Evolutionary conservation across 2,113 vertebrate species (phyloP), one percentile per base, ranked within the genome.

Genomic region (Cyprinodon variegatus): DNA sequence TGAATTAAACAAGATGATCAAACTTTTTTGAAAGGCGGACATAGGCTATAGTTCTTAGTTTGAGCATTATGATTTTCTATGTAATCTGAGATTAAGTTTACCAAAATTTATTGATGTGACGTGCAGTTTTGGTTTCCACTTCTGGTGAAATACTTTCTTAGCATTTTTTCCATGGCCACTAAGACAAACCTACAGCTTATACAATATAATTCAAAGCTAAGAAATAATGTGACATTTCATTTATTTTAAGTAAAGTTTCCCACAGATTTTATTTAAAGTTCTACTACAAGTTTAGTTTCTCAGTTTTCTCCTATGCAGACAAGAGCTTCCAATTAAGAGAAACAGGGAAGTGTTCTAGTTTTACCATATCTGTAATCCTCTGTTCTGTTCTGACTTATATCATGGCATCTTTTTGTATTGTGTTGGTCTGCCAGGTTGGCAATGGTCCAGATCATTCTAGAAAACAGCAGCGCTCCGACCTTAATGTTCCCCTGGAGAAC

Each of bases 381-480:
- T 22, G 46, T 38, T 8, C 11, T 15, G 2, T 11, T 68, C 12
- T 64, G 11, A 75, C 76, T 36, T 20, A 22, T 68, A 20, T 50
- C 4, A 65, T 81, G n/a, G 3, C 74, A 81, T 76, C 53, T 81
- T 68, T 74, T 64, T 68, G 59, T 65, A 29, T 64, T 86, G n/a
- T 89, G 36, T 87, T 36, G 60, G 73, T 79, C 67, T 76, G 79
- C 82, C 83, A 99, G 98, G 94, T 96, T 74, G 96, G 94, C 91
- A 96, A 97, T 50, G 94, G 96, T 68, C 91, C 94, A 60, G 97
- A 99, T 68, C 96, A 97, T 83, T 95, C 97, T 0, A 94, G 97
- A 87, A 98, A 97, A 87, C 98, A 98, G 84, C 97, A 99, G 90
- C 96, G 98, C 36, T 99, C 97, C 1, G 98, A 99, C 87, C 97